These are phyloP conservation scores for Chelon auratus DNA, from an alignment of 2,797 vertebrate species.

Conservation along the genomic window DNA sequence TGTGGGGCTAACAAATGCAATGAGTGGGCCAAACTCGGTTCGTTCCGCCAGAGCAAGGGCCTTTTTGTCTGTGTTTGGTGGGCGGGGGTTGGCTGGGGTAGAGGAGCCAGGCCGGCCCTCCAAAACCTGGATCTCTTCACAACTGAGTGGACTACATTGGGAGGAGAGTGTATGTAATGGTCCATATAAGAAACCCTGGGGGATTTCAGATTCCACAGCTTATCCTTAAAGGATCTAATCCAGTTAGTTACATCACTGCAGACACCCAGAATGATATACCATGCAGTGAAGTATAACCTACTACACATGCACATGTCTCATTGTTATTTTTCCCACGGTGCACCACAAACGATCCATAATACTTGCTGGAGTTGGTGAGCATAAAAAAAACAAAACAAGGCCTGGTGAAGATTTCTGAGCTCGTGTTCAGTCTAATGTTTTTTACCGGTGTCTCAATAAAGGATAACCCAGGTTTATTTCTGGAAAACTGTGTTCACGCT, in stretches of 20 bases:
- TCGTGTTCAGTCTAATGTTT: not conserved
- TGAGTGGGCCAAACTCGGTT: constrained; percentile 76
- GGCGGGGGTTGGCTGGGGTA: constrained; percentile 58
- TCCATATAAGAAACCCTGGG: constrained; percentile 42
- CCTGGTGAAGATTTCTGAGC: constrained; percentile 7
- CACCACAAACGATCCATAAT: constrained; percentile 15
- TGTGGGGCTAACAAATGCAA: constrained; percentile 75
- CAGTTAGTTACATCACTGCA: constrained; percentile 35
- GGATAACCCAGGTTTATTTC: not conserved
- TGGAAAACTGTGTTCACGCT: not conserved
- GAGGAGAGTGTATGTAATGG: constrained; percentile 19
- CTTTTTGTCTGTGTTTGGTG: constrained; percentile 69
- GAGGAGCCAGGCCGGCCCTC: constrained; percentile 38
- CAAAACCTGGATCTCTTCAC: constrained; percentile 59
- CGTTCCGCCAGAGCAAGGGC: constrained; percentile 69
- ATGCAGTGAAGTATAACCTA: constrained; percentile 3
- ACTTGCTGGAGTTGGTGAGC: constrained; percentile 1
- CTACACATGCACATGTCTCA: constrained; percentile 24
- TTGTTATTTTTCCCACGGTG: constrained; percentile 19
- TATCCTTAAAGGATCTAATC: constrained; percentile 46
- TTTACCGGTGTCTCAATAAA: not conserved
- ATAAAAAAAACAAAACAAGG: not conserved
- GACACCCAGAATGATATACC: constrained; percentile 30
- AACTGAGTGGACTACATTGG: constrained; percentile 31
- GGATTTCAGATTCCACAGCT: constrained; percentile 39